Evolutionary conservation across 2,888 invertebrate genomes (phyloP).

Genomic region (Thyatira batis): DNA sequence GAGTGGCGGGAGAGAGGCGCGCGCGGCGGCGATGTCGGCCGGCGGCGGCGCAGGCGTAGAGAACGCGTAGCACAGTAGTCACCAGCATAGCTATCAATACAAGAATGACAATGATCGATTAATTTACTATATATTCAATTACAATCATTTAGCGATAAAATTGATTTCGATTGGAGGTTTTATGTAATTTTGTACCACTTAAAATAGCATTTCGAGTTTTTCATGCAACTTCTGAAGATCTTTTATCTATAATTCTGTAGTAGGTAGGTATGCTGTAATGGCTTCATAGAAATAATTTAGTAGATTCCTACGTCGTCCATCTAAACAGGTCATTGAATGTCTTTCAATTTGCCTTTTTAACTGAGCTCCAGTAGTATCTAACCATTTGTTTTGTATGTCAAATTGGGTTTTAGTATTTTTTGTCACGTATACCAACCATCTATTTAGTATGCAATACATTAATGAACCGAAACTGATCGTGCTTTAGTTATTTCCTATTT

Average conservation of each 20-base stretch:
- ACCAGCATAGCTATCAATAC: slow-evolving; percentile 16
- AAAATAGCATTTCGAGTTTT: no score
- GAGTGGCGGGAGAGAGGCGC: slow-evolving; percentile 7
- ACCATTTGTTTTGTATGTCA: not conserved
- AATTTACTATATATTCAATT: slow-evolving; percentile 24
- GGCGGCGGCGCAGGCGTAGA: slow-evolving; percentile 16
- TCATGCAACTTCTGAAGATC: no score
- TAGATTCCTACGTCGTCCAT: no score
- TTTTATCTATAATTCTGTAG: no score
- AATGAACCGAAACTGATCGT: not conserved
- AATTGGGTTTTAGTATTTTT: not conserved
- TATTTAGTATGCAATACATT: not conserved
- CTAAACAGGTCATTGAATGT: no score
- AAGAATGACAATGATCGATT: slow-evolving; percentile 21
- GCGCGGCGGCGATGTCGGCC: not conserved
- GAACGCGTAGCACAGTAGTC: slow-evolving; percentile 43
- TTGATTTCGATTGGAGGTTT: slow-evolving; percentile 14
- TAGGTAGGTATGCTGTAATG: no score
- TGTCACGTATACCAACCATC: not conserved
- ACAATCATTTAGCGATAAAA: not conserved
- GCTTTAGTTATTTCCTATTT: not conserved
- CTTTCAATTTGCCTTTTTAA: no score
- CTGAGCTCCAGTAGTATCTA: not conserved
- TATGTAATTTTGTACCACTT: not conserved
- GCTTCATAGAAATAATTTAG: no score